Conservation (phyloP, 2,797 vertebrate species). For the Chaetodon trifasciatus region DNA sequence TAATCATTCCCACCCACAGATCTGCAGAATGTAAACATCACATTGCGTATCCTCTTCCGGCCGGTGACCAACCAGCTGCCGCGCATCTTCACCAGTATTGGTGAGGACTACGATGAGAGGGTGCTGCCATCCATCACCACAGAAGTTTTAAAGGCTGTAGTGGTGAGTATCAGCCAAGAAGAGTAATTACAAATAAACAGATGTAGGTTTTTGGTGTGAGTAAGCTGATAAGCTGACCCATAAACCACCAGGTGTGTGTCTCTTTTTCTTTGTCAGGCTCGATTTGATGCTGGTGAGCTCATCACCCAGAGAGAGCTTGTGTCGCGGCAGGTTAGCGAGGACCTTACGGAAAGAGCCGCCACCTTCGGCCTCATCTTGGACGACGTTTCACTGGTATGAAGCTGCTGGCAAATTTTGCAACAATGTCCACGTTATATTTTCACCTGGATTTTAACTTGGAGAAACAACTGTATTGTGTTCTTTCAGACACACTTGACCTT, state of each 20-base stretch:
- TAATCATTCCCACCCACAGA: constrained; percentile 79
- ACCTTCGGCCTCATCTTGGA: constrained; percentile 98
- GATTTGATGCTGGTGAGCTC: constrained; percentile 96
- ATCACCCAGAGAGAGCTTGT: constrained; percentile 98
- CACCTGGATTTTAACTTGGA: not conserved
- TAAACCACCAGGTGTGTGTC: not conserved
- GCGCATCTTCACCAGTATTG: constrained; percentile 95
- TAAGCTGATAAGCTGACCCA: not conserved
- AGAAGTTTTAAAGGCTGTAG: constrained; percentile 97
- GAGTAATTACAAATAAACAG: not conserved
- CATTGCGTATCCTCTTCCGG: constrained; percentile 95
- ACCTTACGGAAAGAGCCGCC: constrained; percentile 94
- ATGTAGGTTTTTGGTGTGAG: not conserved
- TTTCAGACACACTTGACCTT: constrained; percentile 97
- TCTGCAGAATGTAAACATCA: constrained; percentile 99
- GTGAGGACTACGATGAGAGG: constrained; percentile 97
- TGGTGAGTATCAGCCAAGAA: constrained; percentile 86
- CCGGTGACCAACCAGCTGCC: constrained; percentile 92
- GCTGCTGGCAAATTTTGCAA: not conserved
- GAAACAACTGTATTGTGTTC: constrained; percentile 6
- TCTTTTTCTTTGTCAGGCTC: constrained; percentile 85
- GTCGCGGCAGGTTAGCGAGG: constrained; percentile 96
- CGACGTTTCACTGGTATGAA: constrained; percentile 95
- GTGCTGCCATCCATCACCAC: constrained; percentile 98
- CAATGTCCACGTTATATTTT: not conserved